Evolutionary conservation across 2,797 vertebrate species (phyloP), one percentile per base, ranked within the genome.

Genomic region (Phyllotis vaccarum): DNA sequence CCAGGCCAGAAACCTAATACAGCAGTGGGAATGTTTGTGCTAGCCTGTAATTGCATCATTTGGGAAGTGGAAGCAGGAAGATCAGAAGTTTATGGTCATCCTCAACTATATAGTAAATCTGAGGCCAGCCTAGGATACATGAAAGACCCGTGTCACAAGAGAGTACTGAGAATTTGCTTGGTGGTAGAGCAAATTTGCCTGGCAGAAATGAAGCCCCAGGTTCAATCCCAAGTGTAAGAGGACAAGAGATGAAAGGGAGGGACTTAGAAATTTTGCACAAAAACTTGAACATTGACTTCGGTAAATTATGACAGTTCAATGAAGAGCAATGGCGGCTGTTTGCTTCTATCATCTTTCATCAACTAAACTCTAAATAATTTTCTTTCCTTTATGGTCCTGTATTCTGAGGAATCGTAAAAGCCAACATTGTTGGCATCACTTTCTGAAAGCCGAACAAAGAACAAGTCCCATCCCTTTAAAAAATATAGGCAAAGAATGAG

Each of bases 361-460:
- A 1, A 1, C 64, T 72, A 40, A 56, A 31, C 49, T 31, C 2
- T 87, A 46, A 74, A 43, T 40, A 75, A 75, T 49, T 37, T 46
- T 78, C 9, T 37, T 76, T 94, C 91, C 46, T 72, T 90, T 85
- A 34, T 66, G 19, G 66, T 40, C 46, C 60, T 93, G 29, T 60
- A 10, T 75, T 89, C 56, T 75, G 54, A 2, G 17, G n/a, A 37
- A 81, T 66, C 46, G 40, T 72, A 90, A 78, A 82, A 92, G 58
- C 72, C 68, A 74, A 29, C 58, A 66, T 2, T 86, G 40, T 24
- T 66, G 27, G 19, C 68, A 64, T n/a, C 62, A 66, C 29, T 54
- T 31, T n/a, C 49, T 49, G 83, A 94, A 89, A 87, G 85, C 16
- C 90, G 79, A 93, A 66, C 66, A 78, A 91, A 96, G n/a, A 74